Conservation (phyloP, 2,113 vertebrate genomes). For the Gymnocephalus cernua region DNA sequence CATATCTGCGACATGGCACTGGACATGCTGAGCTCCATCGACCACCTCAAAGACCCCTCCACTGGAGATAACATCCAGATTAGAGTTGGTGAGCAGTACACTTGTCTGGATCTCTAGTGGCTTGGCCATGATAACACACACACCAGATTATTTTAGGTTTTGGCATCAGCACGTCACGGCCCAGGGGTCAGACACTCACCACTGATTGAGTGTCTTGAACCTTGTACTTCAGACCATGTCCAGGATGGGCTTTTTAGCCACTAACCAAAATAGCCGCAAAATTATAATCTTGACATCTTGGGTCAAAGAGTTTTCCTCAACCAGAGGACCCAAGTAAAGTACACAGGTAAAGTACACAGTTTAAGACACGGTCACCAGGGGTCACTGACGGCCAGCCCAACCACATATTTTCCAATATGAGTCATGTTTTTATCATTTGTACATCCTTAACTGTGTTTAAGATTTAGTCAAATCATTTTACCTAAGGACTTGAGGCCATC, state of each 20-base stretch:
- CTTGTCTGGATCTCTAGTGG: background rate
- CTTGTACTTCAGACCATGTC: background rate
- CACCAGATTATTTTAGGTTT: background rate
- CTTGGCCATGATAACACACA: too few species aligned
- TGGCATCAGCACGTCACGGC: background rate
- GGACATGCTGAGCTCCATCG: slow-evolving; percentile 86
- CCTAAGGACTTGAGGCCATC: background rate
- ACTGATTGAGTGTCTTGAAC: background rate
- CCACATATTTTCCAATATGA: background rate
- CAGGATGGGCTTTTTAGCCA: slow-evolving; percentile 27
- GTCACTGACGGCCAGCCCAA: background rate
- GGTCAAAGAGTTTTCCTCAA: background rate
- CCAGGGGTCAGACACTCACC: slow-evolving; percentile 5
- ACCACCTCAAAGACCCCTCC: slow-evolving; percentile 85
- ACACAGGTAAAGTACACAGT: background rate
- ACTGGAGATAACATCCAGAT: slow-evolving; percentile 84
- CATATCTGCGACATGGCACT: slow-evolving; percentile 85
- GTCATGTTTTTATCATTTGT: background rate
- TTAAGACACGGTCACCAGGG: slow-evolving; percentile 1
- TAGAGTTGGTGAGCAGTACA: slow-evolving; percentile 76
- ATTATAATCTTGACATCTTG: background rate
- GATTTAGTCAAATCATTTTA: background rate
- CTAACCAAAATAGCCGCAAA: background rate
- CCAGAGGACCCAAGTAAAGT: background rate
- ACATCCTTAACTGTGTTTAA: background rate